These are phyloP conservation scores for Liasis olivaceus DNA, from an alignment of 2,797 vertebrate genomes.

Conservation along the genomic window DNA sequence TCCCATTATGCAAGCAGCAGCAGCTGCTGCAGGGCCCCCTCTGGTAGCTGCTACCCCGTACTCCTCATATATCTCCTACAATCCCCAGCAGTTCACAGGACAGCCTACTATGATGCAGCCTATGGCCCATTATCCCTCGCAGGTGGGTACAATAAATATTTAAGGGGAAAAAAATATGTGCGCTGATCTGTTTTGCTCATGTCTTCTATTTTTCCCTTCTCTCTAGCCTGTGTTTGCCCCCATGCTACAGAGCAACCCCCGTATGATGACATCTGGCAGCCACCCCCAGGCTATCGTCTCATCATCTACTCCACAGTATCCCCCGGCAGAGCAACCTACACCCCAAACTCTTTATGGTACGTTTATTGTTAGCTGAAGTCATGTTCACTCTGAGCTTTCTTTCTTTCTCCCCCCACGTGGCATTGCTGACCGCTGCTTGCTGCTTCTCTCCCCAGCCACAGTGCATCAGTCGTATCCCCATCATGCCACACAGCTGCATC, in stretches of 20 bases:
- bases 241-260: slow-evolving; percentile 86
- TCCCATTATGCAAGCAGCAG: slow-evolving; percentile 85
- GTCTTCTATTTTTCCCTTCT: neutral
- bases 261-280: slow-evolving; percentile 86
- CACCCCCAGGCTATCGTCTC: slow-evolving; percentile 88
- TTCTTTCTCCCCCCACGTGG: neutral
- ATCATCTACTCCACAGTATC: slow-evolving; percentile 85
- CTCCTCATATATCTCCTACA: slow-evolving; percentile 89
- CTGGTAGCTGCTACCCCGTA: slow-evolving; percentile 88
- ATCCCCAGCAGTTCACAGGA: slow-evolving; percentile 76
- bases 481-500: slow-evolving; percentile 87
- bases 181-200: neutral
- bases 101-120: slow-evolving; percentile 86
- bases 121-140: slow-evolving; percentile 87
- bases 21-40: slow-evolving; percentile 84
- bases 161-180: too few species aligned
- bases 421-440: slow-evolving; percentile 14
- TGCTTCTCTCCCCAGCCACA: slow-evolving; percentile 58
- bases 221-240: slow-evolving; percentile 84
- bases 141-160: slow-evolving; percentile 67
- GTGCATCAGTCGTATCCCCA: slow-evolving; percentile 89
- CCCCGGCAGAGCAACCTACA: slow-evolving; percentile 83
- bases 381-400: neutral
- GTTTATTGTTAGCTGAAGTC: neutral
- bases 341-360: slow-evolving; percentile 90